phyloP scores from a whole-genome alignment of 2,888 invertebrate genomes.

The Allygus modestus region DNA sequence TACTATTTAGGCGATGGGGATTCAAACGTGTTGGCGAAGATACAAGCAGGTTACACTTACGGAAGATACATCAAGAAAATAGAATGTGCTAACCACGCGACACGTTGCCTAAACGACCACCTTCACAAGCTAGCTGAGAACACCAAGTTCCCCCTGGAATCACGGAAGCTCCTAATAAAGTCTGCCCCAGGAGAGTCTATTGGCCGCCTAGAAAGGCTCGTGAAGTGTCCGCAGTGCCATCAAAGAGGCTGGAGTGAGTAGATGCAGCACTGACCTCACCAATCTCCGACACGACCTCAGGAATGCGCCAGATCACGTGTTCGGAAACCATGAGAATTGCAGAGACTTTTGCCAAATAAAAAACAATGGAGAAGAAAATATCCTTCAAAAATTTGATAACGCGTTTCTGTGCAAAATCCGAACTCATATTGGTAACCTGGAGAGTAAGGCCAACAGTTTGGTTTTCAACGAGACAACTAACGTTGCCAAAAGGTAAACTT shows the following conservation, averaged over 20 bases:
- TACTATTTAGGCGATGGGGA: background rate
- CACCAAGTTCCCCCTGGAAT: background rate
- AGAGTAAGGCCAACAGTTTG: slow-evolving; percentile 36
- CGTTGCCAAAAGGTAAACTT: slow-evolving; percentile 71
- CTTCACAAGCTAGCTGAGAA: slow-evolving; percentile 3
- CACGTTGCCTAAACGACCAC: background rate
- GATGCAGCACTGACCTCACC: background rate
- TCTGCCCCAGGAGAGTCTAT: background rate
- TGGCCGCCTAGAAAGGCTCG: background rate
- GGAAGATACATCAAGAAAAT: slow-evolving; percentile 14
- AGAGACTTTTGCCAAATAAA: background rate
- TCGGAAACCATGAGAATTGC: background rate
- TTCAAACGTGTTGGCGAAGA: no score
- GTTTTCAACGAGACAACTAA: slow-evolving; percentile 70
- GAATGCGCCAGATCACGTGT: background rate
- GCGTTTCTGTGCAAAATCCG: background rate
- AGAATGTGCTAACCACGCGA: slow-evolving; percentile 1
- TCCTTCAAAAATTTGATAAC: background rate
- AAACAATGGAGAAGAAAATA: background rate
- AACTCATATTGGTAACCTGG: background rate
- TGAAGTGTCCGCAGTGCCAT: slow-evolving; percentile 38
- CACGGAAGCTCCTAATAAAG: background rate
- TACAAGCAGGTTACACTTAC: no score
- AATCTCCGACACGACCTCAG: background rate
- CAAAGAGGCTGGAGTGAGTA: slow-evolving; percentile 31